Evolutionary conservation across 2,113 vertebrate genomes (phyloP).

Genomic region (Poeciliopsis occidentalis): DNA sequence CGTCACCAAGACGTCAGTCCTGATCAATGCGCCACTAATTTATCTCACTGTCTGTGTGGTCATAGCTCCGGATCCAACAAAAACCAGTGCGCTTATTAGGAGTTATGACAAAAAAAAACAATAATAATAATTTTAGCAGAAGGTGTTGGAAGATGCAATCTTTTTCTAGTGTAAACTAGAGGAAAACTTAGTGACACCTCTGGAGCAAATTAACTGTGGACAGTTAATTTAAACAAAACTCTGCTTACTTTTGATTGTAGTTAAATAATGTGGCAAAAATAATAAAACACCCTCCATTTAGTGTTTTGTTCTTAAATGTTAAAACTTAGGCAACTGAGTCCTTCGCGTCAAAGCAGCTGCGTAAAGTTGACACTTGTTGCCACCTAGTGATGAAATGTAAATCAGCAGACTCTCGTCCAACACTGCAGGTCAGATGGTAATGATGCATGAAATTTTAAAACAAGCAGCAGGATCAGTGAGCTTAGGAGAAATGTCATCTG

Average conservation of each 20-base stretch:
- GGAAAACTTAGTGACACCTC: not conserved
- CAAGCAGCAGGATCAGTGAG: slow-evolving; percentile 47
- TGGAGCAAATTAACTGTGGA: not conserved
- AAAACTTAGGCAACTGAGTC: no score
- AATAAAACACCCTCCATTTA: not conserved
- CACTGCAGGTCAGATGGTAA: slow-evolving; percentile 8
- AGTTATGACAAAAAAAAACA: not conserved
- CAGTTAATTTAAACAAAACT: no score
- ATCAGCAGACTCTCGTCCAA: slow-evolving; percentile 28
- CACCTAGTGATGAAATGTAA: slow-evolving; percentile 56
- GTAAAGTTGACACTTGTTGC: slow-evolving; percentile 27
- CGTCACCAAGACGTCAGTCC: slow-evolving; percentile 16
- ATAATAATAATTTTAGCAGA: not conserved
- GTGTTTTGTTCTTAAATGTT: not conserved
- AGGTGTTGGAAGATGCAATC: not conserved
- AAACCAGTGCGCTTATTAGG: not conserved
- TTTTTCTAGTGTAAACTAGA: not conserved
- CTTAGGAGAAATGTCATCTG: not conserved
- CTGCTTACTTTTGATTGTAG: not conserved
- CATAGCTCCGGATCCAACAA: not conserved
- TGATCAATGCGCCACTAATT: slow-evolving; percentile 3
- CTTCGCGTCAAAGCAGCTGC: not conserved
- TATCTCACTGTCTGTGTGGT: slow-evolving; percentile 7
- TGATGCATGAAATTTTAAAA: slow-evolving; percentile 51
- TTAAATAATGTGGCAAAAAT: not conserved